These are phyloP conservation scores for Antedon mediterranea DNA, from an alignment of 53 echinoderm and acorn worm species.

Conservation along the genomic window DNA sequence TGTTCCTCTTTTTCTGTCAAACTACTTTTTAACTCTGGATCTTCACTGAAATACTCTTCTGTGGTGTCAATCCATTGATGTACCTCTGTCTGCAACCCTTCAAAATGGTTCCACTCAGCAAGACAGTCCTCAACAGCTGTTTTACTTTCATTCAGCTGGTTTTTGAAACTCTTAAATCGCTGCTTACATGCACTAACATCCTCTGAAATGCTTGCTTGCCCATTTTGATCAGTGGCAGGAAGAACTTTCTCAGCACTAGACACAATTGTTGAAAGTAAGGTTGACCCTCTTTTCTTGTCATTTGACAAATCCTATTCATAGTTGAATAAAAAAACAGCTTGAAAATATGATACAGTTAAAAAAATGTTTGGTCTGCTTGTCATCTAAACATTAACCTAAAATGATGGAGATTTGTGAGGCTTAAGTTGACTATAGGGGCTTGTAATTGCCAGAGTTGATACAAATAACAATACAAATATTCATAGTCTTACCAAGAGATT, in stretches of 20 bases:
- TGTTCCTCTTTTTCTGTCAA: constrained; percentile 24
- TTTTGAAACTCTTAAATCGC: constrained; percentile 14
- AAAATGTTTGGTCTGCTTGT: too few species aligned
- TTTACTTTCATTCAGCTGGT: constrained; percentile 4
- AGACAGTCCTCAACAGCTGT: constrained; percentile 18
- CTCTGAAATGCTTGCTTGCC: constrained; percentile 28
- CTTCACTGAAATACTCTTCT: constrained; percentile 9
- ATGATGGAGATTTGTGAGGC: too few species aligned
- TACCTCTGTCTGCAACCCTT: constrained; percentile 21
- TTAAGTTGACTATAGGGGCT: too few species aligned
- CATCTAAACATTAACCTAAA: too few species aligned
- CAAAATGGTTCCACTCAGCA: constrained; percentile 33
- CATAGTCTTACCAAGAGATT: constrained; percentile 17
- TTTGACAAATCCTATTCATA: constrained; percentile 19
- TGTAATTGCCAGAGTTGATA: too few species aligned
- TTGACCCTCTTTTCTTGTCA: constrained; percentile 26
- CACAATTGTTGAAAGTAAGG: constrained; percentile 29
- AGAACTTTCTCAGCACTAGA: constrained; percentile 31
- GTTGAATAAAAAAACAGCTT: neutral
- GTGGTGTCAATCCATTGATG: constrained; percentile 15
- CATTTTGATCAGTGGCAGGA: constrained; percentile 32
- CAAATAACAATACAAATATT: too few species aligned
- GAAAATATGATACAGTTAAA: neutral
- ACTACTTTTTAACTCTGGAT: constrained; percentile 30
- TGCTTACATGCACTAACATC: neutral